Evolutionary conservation across 92 coral and sea anemone species (phyloP).

Genomic region (Phymanthus crucifer): DNA sequence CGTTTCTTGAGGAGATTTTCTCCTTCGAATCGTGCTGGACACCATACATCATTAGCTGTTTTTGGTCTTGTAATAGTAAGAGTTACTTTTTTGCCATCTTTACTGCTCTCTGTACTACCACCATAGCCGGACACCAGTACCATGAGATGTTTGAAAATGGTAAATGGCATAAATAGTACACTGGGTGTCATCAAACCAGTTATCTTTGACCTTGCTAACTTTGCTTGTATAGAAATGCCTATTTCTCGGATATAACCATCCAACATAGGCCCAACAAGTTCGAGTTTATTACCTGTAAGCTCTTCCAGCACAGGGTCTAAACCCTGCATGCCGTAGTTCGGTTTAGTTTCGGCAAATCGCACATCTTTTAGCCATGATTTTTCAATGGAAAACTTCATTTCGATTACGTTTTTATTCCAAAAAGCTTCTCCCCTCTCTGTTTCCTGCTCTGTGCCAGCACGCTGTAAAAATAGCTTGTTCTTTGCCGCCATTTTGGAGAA

Average conservation of each 20-base stretch:
- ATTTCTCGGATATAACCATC: conserved; percentile 38
- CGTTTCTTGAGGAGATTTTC: conserved; percentile 36
- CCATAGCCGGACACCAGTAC: conserved; percentile 25
- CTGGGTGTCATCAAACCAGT: conserved; percentile 46
- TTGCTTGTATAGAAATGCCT: conserved; percentile 9
- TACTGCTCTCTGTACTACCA: background rate
- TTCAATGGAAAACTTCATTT: conserved; percentile 40
- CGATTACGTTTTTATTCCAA: conserved; percentile 36
- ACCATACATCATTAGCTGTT: conserved; percentile 30
- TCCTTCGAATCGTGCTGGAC: conserved; percentile 46
- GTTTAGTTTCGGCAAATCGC: conserved; percentile 28
- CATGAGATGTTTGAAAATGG: conserved; percentile 19
- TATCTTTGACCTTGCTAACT: conserved; percentile 46
- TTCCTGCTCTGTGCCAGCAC: conserved; percentile 17
- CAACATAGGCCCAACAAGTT: conserved; percentile 37
- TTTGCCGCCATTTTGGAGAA: conserved; percentile 20
- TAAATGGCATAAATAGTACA: conserved; percentile 33
- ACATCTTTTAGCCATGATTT: conserved; percentile 33
- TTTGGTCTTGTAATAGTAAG: background rate
- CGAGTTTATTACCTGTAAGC: conserved; percentile 7
- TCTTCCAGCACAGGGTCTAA: conserved; percentile 41
- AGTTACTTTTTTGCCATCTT: conserved; percentile 10
- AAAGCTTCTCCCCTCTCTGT: conserved; percentile 22
- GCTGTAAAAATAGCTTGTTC: conserved; percentile 12
- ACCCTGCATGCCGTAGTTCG: conserved; percentile 41